Evolutionary conservation across 1,140 invertebrate species (phyloP), one percentile per base, ranked within the genome.

Genomic region (Frieseomelitta varia): DNA sequence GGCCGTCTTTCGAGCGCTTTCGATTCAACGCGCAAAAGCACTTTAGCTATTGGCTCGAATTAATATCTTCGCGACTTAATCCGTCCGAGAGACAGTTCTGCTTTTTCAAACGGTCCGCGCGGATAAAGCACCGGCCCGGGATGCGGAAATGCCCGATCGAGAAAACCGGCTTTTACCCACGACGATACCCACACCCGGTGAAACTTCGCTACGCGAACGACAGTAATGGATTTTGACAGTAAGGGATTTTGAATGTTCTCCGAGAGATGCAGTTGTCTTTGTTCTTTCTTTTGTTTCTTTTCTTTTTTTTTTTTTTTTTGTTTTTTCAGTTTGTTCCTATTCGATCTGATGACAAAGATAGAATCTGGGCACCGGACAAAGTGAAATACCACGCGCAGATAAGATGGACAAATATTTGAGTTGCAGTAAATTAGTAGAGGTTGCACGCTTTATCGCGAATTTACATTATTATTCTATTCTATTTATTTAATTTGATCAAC

Each of bases 11-110:
- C 81, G 67, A 27, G n/a, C 79, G 79, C 58, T 82, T 86, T 87
- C 78, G 80, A n/a, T 65, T 53, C 27, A 69, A 87, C 85, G 85
- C 69, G 85, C 51, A 75, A 87, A 87, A 79, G 86, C 85, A 79
- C 85, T 87, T 78, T 63, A 72, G 63, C 73, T 21, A 63, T 69
- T 63, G 85, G 68, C 74, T 51, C 77, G 73, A 79, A 74, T 80
- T 71, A 87, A 77, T 61, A 77, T n/a, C 53, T 21, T 2, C 56
- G 77, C 53, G 47, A 39, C 24, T 86, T 82, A 86, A 87, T 87
- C 61, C 78, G 61, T 14, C 51, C 27, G 27, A 47, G 15, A 58
- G 56, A 47, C 56, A 61, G 24, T 76, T 61, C 15, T 10, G 34
- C 39, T 63, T 77, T 77, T 63, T 27, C 56, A 6, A 47, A 61